Evolutionary conservation across 1,140 invertebrate species (phyloP).

Genomic region (Psilanteris sp.): DNA sequence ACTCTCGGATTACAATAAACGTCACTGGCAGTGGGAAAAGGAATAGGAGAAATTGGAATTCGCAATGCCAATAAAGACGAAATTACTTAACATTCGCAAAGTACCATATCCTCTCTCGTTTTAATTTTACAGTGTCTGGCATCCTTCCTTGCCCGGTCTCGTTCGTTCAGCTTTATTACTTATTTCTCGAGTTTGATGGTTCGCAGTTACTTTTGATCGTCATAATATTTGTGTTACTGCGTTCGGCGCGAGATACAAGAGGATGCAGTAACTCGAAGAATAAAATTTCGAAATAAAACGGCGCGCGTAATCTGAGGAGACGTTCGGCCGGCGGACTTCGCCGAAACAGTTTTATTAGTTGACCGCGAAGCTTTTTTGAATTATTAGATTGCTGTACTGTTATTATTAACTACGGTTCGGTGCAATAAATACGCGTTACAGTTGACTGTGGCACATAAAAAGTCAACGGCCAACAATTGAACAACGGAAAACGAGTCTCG

Average conservation of each 20-base stretch:
- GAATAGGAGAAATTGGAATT: conserved; percentile 17
- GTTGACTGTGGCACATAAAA: conserved; percentile 23
- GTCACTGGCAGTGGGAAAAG: too few relatives aligned
- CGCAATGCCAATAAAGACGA: conserved; percentile 9
- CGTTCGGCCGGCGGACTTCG: conserved; percentile 15
- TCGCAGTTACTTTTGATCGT: conserved; percentile 43
- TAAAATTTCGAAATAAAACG: conserved; percentile 36
- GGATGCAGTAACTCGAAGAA: conserved; percentile 22
- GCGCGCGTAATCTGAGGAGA: not conserved
- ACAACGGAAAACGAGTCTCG: conserved; percentile 1
- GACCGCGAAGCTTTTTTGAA: conserved; percentile 5
- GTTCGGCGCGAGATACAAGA: conserved; percentile 19
- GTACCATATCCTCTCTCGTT: conserved; percentile 10
- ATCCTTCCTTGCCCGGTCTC: conserved; percentile 1
- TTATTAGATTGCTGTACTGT: conserved; percentile 1
- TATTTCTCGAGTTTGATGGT: conserved; percentile 46
- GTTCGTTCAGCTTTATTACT: conserved; percentile 44
- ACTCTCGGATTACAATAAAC: conserved; percentile 19
- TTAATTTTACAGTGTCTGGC: conserved; percentile 29
- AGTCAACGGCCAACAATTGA: conserved; percentile 15
- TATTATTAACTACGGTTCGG: conserved; percentile 4
- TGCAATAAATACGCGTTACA: conserved; percentile 20
- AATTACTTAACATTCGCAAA: conserved; percentile 12
- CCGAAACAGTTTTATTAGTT: conserved; percentile 36
- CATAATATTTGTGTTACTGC: conserved; percentile 43